Conservation (phyloP, 2,797 vertebrate species). For the Buphagus erythrorhynchus region DNA sequence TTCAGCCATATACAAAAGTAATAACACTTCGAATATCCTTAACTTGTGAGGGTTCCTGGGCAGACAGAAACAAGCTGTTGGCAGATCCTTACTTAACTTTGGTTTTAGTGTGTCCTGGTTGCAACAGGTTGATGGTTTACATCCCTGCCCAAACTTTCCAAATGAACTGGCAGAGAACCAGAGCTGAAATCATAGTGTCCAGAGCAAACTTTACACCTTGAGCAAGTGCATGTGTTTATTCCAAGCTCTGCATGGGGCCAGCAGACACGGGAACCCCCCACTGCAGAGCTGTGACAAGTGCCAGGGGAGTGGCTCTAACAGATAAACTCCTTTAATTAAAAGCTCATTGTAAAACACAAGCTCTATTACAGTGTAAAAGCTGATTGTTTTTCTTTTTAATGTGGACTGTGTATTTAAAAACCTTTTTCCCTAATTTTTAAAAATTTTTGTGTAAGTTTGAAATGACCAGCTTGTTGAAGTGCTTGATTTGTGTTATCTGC, state of each 20-base stretch:
- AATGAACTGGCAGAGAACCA: background rate
- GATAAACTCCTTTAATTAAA: background rate
- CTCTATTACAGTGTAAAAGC: background rate
- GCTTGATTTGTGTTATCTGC: background rate
- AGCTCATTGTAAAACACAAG: background rate
- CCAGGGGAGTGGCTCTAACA: background rate
- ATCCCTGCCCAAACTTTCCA: background rate
- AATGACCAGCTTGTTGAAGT: background rate
- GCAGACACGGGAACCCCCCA: background rate
- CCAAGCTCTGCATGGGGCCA: background rate
- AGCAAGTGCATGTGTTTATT: background rate
- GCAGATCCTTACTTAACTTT: background rate
- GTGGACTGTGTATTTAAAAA: background rate
- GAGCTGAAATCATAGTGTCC: background rate
- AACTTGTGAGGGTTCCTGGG: background rate
- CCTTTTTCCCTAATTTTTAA: background rate
- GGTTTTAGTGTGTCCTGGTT: background rate
- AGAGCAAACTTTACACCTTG: background rate
- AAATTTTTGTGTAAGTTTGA: background rate
- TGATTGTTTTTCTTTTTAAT: background rate
- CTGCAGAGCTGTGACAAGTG: background rate
- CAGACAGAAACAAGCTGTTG: background rate
- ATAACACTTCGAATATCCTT: background rate
- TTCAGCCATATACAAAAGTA: constrained; percentile 20
- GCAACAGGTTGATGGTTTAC: background rate